A percentile compares a stretch with the other conserved stretches of the same genome.
phyloP scores from a whole-genome alignment of 1,140 invertebrate species.

The Bilobella aurantiaca region DNA sequence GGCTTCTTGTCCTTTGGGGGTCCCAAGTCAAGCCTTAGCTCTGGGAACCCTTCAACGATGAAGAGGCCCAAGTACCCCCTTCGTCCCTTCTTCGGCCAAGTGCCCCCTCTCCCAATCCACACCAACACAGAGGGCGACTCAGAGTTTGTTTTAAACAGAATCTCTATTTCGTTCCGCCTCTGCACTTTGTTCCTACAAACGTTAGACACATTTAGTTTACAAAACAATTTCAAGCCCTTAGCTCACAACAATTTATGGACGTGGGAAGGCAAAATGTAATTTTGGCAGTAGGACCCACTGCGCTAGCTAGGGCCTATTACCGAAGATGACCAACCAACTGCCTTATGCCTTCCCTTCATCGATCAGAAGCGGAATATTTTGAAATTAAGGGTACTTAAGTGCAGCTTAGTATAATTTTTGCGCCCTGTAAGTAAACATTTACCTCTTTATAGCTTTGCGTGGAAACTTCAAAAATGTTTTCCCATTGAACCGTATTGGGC shows the following conservation, averaged over 20 bases:
- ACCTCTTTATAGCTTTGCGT: slow-evolving; percentile 41
- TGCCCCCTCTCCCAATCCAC: slow-evolving; percentile 46
- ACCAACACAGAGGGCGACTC: slow-evolving; percentile 55
- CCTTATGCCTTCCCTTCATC: too few species aligned
- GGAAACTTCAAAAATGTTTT: slow-evolving; percentile 52
- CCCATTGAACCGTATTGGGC: slow-evolving; percentile 52
- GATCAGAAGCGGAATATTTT: too few species aligned
- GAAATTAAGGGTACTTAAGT: too few species aligned
- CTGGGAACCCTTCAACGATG: slow-evolving; percentile 50
- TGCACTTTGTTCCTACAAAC: slow-evolving; percentile 45
- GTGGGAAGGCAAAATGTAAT: too few species aligned
- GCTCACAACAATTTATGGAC: too few species aligned
- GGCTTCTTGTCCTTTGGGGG: slow-evolving; percentile 44
- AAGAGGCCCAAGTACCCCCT: slow-evolving; percentile 52
- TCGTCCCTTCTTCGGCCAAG: slow-evolving; percentile 38
- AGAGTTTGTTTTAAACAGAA: slow-evolving; percentile 55
- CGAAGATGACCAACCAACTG: too few species aligned
- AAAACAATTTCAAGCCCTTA: too few species aligned
- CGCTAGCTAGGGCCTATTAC: too few species aligned
- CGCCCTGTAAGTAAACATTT: too few species aligned
- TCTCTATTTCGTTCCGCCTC: slow-evolving; percentile 57
- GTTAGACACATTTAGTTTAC: background rate
- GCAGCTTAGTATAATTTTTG: too few species aligned
- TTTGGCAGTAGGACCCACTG: too few species aligned
- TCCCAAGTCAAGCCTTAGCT: slow-evolving; percentile 56